A percentile compares a stretch with the other conserved stretches of the same genome.
These are phyloP conservation scores for Promerops cafer DNA, from an alignment of 2,113 vertebrate species.

Conservation along the genomic window DNA sequence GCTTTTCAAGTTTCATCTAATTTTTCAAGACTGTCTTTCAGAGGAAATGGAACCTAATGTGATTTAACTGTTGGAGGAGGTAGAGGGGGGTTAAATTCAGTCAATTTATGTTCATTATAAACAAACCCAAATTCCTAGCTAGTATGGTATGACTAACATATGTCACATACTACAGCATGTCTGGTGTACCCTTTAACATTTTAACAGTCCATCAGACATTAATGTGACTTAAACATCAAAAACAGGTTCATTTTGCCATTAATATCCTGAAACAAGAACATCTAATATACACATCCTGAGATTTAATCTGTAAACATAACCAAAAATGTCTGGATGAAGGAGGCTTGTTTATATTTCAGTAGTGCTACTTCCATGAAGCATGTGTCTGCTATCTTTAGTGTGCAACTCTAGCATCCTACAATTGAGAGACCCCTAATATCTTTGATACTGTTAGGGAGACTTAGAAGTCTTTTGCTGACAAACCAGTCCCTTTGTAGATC, in stretches of 20 bases:
- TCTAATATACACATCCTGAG: constrained; percentile 79
- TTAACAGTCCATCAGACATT: constrained; percentile 75
- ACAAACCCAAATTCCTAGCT: constrained; percentile 69
- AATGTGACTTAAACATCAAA: constrained; percentile 75
- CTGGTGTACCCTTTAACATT: constrained; percentile 70
- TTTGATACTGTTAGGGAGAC: constrained; percentile 30
- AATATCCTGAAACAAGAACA: constrained; percentile 73
- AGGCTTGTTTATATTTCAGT: constrained; percentile 71
- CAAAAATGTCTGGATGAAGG: constrained; percentile 67
- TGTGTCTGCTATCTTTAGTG: constrained; percentile 59
- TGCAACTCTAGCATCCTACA: constrained; percentile 50
- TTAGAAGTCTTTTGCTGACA: constrained; percentile 64
- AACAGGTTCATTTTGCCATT: constrained; percentile 76
- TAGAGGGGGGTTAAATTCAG: constrained; percentile 55
- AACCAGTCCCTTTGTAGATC: constrained; percentile 64
- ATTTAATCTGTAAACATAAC: constrained; percentile 79
- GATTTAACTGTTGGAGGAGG: constrained; percentile 43
- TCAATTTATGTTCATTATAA: constrained; percentile 68
- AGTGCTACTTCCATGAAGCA: constrained; percentile 68
- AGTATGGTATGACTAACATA: constrained; percentile 58
- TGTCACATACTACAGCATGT: constrained; percentile 56
- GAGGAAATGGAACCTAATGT: constrained; percentile 65
- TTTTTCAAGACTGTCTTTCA: constrained; percentile 61
- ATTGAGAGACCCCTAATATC: constrained; percentile 7
- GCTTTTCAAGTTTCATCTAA: constrained; percentile 54